Percentiles rank a stretch among this genome's conserved stretches.
phyloP scores from a whole-genome alignment of 2,113 vertebrate species.

The Pollachius pollachius region DNA sequence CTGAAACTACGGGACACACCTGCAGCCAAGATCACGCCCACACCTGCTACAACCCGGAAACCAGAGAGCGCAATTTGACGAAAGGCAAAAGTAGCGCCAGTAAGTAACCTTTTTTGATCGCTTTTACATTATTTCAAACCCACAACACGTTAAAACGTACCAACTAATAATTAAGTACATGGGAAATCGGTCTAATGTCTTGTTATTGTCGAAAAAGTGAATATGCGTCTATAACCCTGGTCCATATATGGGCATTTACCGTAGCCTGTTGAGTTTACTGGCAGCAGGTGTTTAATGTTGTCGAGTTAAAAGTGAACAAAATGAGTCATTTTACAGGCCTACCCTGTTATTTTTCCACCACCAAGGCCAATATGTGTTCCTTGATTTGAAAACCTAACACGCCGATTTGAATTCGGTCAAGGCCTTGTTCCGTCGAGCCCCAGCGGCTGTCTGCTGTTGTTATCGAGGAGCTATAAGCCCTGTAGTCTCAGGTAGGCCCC shows the following conservation, averaged over 20 bases:
- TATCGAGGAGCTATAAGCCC: too few relatives aligned
- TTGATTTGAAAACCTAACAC: too few relatives aligned
- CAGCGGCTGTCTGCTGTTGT: too few relatives aligned
- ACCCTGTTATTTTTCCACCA: too few relatives aligned
- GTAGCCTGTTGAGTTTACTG: too few relatives aligned
- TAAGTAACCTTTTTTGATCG: background rate
- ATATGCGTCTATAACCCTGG: background rate
- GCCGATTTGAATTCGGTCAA: too few relatives aligned
- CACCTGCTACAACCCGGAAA: conserved; percentile 75
- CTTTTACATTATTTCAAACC: background rate
- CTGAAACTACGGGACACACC: conserved; percentile 41
- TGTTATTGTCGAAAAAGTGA: background rate
- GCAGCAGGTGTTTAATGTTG: background rate
- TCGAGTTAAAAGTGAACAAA: too few relatives aligned
- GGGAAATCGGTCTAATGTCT: background rate
- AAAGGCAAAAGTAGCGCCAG: background rate
- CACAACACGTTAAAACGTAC: too few relatives aligned
- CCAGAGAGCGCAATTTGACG: background rate
- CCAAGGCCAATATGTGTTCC: too few relatives aligned
- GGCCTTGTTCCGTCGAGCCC: too few relatives aligned
- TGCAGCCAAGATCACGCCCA: conserved; percentile 63
- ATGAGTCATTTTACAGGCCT: too few relatives aligned
- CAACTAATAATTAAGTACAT: conserved; percentile 16
- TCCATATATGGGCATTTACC: conserved; percentile 23
- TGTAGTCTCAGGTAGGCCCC: too few relatives aligned